Conservation (phyloP, 2,888 invertebrate genomes). For the Beris chalybata region DNA sequence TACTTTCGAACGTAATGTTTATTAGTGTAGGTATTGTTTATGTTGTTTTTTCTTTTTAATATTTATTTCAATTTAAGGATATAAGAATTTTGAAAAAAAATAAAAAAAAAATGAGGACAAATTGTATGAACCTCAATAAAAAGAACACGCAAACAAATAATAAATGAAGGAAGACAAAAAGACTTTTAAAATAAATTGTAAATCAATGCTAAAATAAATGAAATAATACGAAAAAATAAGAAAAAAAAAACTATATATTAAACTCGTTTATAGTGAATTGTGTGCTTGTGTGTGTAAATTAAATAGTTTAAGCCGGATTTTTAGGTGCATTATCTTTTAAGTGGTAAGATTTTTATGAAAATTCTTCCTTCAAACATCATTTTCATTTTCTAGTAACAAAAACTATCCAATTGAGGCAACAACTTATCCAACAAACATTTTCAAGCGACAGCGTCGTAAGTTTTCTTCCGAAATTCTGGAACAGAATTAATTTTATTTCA, state of each 20-base stretch:
- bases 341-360: no score
- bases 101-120: neutral
- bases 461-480: no score
- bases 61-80: neutral
- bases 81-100: neutral
- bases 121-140: no score
- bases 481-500: no score
- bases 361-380: no score
- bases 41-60: neutral
- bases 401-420: no score
- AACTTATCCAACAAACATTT: no score
- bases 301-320: neutral
- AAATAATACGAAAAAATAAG: constrained; percentile 1
- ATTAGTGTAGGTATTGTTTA: neutral
- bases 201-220: constrained; percentile 1
- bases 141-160: no score
- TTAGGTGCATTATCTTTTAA: neutral
- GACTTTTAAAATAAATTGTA: neutral
- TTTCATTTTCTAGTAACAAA: no score
- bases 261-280: constrained; percentile 1
- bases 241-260: neutral
- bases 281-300: constrained; percentile 12
- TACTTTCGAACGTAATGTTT: constrained; percentile 22
- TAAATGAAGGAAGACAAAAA: no score
- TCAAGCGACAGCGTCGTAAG: no score